Conservation (phyloP, 2,797 vertebrate species). For the Ibycter americanus region DNA sequence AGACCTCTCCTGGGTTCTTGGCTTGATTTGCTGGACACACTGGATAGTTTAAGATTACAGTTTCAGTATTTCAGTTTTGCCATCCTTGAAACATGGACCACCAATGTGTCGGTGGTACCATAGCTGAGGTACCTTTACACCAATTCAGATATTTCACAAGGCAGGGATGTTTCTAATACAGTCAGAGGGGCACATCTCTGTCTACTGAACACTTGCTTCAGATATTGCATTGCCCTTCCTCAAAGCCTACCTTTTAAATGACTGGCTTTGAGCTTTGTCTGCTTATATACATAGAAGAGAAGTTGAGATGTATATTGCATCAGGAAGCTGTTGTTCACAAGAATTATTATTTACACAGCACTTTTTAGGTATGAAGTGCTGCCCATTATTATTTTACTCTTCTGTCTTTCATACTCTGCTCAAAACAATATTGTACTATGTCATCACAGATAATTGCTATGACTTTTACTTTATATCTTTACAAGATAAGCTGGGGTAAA, state of each 20-base stretch:
- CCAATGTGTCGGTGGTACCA: rapidly evolving
- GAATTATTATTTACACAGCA: not conserved
- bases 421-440: not conserved
- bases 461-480: not conserved
- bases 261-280: not conserved
- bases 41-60: not conserved
- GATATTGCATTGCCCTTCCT: not conserved
- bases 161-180: not conserved
- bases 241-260: not conserved
- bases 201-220: not conserved
- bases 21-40: not conserved
- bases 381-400: not conserved
- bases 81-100: not conserved
- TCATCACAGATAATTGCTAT: not conserved
- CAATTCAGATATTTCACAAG: not conserved
- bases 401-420: not conserved
- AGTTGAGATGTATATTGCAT: not conserved
- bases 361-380: not conserved
- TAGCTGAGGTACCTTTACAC: not conserved
- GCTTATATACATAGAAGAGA: not conserved
- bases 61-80: not conserved
- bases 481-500: not conserved
- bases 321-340: not conserved
- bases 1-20: not conserved
- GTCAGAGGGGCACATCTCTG: not conserved